These are phyloP conservation scores for Oostethus manadensis DNA, from an alignment of 2,113 vertebrate species.

Conservation along the genomic window DNA sequence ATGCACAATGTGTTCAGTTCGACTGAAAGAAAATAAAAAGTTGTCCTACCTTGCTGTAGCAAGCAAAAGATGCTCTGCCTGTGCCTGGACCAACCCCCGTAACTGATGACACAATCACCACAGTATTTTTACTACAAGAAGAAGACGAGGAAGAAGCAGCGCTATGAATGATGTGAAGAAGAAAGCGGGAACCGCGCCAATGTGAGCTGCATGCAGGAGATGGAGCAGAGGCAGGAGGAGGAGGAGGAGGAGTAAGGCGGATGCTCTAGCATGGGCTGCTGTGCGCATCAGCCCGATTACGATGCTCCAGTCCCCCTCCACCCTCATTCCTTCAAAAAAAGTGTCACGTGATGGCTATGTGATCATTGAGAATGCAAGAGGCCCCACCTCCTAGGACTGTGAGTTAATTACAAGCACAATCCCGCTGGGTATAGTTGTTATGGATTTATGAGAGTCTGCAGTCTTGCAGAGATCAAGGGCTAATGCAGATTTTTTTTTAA, in stretches of 20 bases:
- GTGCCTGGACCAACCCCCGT: background rate
- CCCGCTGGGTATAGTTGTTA: background rate
- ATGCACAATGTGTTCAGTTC: background rate
- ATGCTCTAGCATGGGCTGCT: slow-evolving; percentile 6
- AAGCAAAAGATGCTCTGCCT: background rate
- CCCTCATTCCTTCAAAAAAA: slow-evolving; percentile 39
- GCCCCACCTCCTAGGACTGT: background rate
- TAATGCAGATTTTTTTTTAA: background rate
- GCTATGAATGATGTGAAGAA: background rate
- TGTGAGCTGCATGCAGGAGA: background rate
- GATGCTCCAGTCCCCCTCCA: slow-evolving; percentile 30
- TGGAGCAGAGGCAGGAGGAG: background rate
- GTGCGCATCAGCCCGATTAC: slow-evolving; percentile 20
- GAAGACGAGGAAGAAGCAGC: background rate
- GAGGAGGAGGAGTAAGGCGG: background rate
- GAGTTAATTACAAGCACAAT: slow-evolving; percentile 1
- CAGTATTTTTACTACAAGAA: slow-evolving; percentile 10
- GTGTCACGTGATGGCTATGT: slow-evolving; percentile 47
- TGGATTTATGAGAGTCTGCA: background rate
- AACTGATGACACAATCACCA: background rate
- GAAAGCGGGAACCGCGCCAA: background rate
- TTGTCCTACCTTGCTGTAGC: slow-evolving; percentile 37
- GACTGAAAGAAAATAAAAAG: slow-evolving; percentile 21
- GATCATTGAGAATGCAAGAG: background rate
- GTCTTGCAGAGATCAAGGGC: background rate